A percentile compares a stretch with the other conserved stretches of the same genome.
These are phyloP conservation scores for Perdix hodgsoniae DNA, from an alignment of 2,797 vertebrate species.

Conservation along the genomic window DNA sequence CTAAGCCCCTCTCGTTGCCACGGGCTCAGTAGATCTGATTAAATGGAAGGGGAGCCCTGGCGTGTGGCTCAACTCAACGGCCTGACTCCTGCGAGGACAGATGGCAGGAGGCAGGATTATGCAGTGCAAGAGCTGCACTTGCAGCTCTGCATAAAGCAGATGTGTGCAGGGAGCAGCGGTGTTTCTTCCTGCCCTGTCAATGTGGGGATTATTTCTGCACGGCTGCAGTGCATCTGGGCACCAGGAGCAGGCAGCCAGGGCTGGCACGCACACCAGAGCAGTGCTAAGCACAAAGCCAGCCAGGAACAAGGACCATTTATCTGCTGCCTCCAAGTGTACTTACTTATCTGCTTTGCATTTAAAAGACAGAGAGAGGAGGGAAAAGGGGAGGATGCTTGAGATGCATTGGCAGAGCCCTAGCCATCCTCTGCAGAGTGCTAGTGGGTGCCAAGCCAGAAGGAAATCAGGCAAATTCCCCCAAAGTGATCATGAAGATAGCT, in stretches of 20 bases:
- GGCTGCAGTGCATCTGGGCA: constrained; percentile 34
- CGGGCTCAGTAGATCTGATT: constrained; percentile 34
- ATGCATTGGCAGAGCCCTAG: not conserved
- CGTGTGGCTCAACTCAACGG: constrained; percentile 47
- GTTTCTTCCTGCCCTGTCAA: constrained; percentile 1
- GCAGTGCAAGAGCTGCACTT: not conserved
- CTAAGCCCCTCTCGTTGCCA: constrained; percentile 52
- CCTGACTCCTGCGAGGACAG: constrained; percentile 36
- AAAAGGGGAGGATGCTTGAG: not conserved
- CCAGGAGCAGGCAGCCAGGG: not conserved
- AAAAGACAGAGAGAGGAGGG: not conserved
- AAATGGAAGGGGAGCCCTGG: constrained; percentile 25
- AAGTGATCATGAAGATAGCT: not conserved
- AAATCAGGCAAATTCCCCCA: not conserved
- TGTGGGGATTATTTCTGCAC: constrained; percentile 9
- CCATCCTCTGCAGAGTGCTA: not conserved
- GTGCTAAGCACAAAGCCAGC: not conserved
- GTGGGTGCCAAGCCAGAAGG: not conserved
- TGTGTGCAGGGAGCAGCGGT: constrained; percentile 10
- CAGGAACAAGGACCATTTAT: not conserved
- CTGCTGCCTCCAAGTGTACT: accelerated
- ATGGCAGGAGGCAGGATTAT: constrained; percentile 56
- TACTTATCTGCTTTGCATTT: not conserved
- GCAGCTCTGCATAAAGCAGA: constrained; percentile 37
- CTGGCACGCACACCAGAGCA: not conserved